Base-by-base conservation (phyloP, 2,888 invertebrate genomes). In the Cylloceria caligata region DNA sequence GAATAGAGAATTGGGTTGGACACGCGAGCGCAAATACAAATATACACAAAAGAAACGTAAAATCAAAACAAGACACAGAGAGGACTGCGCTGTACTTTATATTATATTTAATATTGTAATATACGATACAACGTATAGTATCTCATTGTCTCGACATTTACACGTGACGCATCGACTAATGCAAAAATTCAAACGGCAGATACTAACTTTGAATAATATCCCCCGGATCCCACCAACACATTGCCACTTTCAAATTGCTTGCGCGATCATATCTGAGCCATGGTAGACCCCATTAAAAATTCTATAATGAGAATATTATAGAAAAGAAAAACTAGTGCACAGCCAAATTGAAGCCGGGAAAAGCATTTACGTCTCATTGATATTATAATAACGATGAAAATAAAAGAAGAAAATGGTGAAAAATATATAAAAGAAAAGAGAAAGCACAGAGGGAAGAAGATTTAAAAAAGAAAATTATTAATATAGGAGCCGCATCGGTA, bases 211-310 rank as follows among this genome's bases (percentile, higher is more conserved):
- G 73, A 78, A 39, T 69, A 39, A 39, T 82, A 72, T 73, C 80
- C 78, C 83, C 68, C 83, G 85, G 80, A 83, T 86, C 85, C 87
- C 81, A 73, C 91, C 92, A 93, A 93, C 92, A 92, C 92, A 87
- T 89, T 94, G 94, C 94, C 94, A 94, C 94, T 94, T 91, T 94
- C 94, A 94, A 94, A 94, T 93, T 93, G 91, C 91, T 93, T 89
- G 90, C 89, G 84, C 82, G 64, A 94, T 94, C 94, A 94, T 94
- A 94, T 94, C 94, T 94, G 94, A 94, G 94, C 94, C 94, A 94
- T 92, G 87, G 88, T 91, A 91, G 91, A 92, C 60, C 93, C 93
- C 90, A 89, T 89, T 91, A 90, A 88, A 90, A 90, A 84, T 71
- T 80, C 19, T 19, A 19, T 21, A 42, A 60, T 36, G 11, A 24